A percentile compares a stretch with the other conserved stretches of the same genome.
Evolutionary conservation across 2,113 vertebrate genomes (phyloP).

Genomic region (Oplegnathus fasciatus): DNA sequence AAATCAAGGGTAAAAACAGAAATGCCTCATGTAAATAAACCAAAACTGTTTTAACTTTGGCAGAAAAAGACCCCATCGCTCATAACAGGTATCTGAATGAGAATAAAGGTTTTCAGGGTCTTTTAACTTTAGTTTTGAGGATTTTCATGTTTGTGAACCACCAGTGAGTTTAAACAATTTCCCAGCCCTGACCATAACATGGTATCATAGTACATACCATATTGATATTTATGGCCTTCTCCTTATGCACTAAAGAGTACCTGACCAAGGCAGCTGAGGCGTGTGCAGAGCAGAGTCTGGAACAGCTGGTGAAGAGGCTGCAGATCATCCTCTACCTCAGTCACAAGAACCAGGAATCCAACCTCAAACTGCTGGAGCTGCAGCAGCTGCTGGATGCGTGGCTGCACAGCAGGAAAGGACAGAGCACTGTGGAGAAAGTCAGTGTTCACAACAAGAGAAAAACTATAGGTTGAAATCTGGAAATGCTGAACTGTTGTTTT

Average conservation of each 20-base stretch:
- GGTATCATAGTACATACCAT: not conserved
- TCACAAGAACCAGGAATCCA: slow-evolving; percentile 83
- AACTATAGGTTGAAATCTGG: not conserved
- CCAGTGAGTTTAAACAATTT: not conserved
- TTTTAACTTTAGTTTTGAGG: not conserved
- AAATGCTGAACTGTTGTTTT: not conserved
- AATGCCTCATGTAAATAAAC: not conserved
- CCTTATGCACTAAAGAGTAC: slow-evolving; percentile 83
- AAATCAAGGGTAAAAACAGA: too few species aligned
- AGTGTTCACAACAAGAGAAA: not conserved
- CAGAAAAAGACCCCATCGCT: not conserved
- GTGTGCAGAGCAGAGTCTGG: slow-evolving; percentile 84
- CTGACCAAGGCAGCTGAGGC: slow-evolving; percentile 85
- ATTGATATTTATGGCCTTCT: not conserved
- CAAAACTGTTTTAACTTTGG: not conserved
- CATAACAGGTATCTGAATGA: not conserved
- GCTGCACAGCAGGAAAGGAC: slow-evolving; percentile 72
- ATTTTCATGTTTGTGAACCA: not conserved
- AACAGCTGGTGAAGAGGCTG: slow-evolving; percentile 87
- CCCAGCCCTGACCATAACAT: not conserved
- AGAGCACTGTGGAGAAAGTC: slow-evolving; percentile 69
- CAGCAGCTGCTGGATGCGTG: slow-evolving; percentile 81
- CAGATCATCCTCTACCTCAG: slow-evolving; percentile 88
- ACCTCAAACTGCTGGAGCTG: slow-evolving; percentile 87
- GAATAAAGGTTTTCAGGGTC: not conserved